phyloP scores from a whole-genome alignment of 2,113 vertebrate genomes.

The Phoxinus phoxinus region DNA sequence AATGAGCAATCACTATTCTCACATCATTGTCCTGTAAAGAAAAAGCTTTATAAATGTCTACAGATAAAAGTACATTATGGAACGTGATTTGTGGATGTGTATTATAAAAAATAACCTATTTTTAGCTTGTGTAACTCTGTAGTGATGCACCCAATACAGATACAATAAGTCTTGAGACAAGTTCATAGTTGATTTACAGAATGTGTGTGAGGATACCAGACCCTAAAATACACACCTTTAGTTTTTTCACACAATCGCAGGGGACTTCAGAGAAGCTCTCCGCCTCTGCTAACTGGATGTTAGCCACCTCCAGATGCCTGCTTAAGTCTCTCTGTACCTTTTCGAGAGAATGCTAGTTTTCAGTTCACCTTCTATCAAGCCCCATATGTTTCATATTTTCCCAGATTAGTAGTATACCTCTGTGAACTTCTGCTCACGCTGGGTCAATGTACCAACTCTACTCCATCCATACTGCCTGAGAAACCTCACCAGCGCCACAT shows the following conservation, averaged over 20 bases:
- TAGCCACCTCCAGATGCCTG: conserved; percentile 57
- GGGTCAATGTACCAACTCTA: conserved; percentile 86
- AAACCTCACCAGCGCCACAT: conserved; percentile 86
- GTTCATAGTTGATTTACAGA: background rate
- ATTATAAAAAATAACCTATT: background rate
- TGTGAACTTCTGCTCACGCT: conserved; percentile 82
- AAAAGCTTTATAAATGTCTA: background rate
- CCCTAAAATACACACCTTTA: conserved; percentile 61
- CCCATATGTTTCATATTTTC: background rate
- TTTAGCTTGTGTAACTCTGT: background rate
- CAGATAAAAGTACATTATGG: background rate
- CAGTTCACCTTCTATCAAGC: background rate
- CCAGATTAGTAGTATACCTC: conserved; percentile 74
- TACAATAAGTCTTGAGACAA: background rate
- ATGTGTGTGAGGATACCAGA: background rate
- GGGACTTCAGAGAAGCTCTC: conserved; percentile 55
- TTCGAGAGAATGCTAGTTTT: background rate
- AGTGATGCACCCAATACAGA: background rate
- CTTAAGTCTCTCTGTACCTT: conserved; percentile 67
- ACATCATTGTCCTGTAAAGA: conserved; percentile 85
- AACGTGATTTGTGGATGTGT: background rate
- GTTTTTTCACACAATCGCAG: conserved; percentile 59
- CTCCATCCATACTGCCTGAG: conserved; percentile 87
- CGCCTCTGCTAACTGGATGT: conserved; percentile 47
- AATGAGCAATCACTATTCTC: conserved; percentile 86